Evolutionary conservation across 1,140 invertebrate genomes (phyloP).

Genomic region (Antheraea pernyi): DNA sequence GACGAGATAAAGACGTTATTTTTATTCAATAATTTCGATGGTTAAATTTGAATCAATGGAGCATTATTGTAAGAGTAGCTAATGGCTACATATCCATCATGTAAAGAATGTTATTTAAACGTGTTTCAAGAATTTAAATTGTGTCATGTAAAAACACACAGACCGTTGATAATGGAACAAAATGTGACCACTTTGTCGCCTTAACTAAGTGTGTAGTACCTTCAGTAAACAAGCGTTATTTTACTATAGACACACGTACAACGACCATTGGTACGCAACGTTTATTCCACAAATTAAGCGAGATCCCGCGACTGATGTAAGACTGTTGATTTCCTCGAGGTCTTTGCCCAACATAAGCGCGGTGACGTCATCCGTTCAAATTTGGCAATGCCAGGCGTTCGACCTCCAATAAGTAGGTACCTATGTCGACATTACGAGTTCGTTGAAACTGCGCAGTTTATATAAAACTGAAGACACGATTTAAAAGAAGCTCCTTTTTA

Average conservation of each 20-base stretch:
- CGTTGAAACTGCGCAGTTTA: constrained; percentile 54
- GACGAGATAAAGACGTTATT: no score
- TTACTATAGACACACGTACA: constrained; percentile 2
- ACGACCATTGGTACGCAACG: background rate
- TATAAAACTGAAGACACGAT: background rate
- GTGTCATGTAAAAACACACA: background rate
- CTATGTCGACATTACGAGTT: constrained; percentile 40
- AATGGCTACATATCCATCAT: no score
- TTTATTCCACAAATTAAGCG: background rate
- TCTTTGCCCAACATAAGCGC: constrained; percentile 5
- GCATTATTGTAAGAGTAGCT: no score
- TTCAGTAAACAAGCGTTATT: background rate
- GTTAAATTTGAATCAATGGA: no score
- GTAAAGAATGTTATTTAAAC: background rate
- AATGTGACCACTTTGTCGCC: constrained; percentile 43
- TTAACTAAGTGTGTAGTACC: constrained; percentile 10
- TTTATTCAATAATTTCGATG: no score
- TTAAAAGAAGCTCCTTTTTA: background rate
- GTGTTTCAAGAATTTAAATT: background rate
- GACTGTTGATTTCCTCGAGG: constrained; percentile 4
- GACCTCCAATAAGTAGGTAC: constrained; percentile 51
- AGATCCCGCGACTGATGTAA: background rate
- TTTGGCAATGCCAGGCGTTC: constrained; percentile 68
- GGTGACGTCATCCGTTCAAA: constrained; percentile 63
- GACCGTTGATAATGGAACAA: constrained; percentile 25